phyloP scores from a whole-genome alignment of 2,113 vertebrate species.

The Ciconia boyciana region DNA sequence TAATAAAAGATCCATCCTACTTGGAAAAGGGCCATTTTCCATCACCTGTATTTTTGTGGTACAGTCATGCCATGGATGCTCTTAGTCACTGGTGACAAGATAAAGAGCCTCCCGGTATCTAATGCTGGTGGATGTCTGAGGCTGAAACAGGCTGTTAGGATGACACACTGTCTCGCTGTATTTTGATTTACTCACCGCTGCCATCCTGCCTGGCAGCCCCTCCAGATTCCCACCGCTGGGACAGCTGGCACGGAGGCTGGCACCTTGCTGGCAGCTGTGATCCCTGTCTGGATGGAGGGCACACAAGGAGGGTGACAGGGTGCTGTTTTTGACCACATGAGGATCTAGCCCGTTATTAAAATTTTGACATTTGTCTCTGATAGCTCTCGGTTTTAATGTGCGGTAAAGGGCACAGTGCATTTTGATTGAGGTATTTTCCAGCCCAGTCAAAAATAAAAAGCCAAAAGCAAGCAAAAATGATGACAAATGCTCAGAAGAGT shows the following conservation, averaged over 20 bases:
- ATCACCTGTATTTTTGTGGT: constrained; percentile 1
- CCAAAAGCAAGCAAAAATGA: not conserved
- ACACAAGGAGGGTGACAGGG: not conserved
- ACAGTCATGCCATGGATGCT: not conserved
- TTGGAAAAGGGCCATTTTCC: constrained; percentile 42
- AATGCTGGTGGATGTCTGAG: not conserved
- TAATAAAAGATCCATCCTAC: not conserved
- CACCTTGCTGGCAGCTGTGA: not conserved
- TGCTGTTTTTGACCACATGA: not conserved
- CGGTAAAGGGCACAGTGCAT: rapidly evolving
- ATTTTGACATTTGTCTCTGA: not conserved
- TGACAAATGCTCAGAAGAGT: not conserved
- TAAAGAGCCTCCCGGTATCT: not conserved
- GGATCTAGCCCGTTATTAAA: not conserved
- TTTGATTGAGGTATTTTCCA: not conserved
- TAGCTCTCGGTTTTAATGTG: not conserved
- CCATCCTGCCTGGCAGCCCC: not conserved
- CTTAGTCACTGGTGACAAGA: constrained; percentile 8
- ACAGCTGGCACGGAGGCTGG: not conserved
- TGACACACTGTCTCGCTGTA: not conserved
- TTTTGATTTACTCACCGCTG: not conserved
- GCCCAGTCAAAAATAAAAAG: not conserved
- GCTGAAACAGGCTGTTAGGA: not conserved
- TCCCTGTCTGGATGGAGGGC: not conserved
- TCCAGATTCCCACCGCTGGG: not conserved